Evolutionary conservation across 2,888 invertebrate species (phyloP).

Genomic region (Phengaris arion): DNA sequence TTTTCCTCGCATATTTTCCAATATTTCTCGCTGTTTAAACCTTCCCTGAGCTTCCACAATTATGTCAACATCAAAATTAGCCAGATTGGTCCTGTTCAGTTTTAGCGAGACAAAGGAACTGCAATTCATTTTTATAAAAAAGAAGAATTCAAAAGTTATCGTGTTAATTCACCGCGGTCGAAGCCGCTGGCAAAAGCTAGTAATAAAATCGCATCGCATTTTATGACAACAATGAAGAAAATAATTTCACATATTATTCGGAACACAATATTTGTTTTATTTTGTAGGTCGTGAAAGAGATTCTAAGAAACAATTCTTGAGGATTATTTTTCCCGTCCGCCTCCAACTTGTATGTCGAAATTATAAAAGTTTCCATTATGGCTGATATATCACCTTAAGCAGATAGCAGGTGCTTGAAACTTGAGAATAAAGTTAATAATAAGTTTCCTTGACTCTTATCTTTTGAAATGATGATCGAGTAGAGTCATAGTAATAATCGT

Average conservation of each 20-base stretch:
- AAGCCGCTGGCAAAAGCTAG: too few species aligned
- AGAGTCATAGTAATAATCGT: background rate
- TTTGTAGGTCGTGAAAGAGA: background rate
- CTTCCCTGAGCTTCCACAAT: too few species aligned
- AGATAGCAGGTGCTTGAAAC: slow-evolving; percentile 22
- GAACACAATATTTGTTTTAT: background rate
- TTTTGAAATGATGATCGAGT: slow-evolving; percentile 1
- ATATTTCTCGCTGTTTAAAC: too few species aligned
- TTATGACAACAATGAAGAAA: background rate
- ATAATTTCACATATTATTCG: background rate
- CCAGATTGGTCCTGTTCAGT: too few species aligned
- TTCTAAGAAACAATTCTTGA: background rate
- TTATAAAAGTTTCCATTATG: slow-evolving; percentile 20
- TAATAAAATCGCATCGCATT: background rate
- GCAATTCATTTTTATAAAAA: too few species aligned
- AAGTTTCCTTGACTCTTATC: slow-evolving; percentile 14
- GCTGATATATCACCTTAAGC: slow-evolving; percentile 15
- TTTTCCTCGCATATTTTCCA: too few species aligned
- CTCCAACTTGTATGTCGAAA: slow-evolving; percentile 18
- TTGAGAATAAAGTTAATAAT: slow-evolving; percentile 25
- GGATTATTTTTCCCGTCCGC: background rate
- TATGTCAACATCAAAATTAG: too few species aligned
- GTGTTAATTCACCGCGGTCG: too few species aligned
- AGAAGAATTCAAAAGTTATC: too few species aligned
- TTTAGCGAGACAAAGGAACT: too few species aligned